Base-by-base conservation (phyloP, 2,797 vertebrate species). In the Alexandromys oeconomus region DNA sequence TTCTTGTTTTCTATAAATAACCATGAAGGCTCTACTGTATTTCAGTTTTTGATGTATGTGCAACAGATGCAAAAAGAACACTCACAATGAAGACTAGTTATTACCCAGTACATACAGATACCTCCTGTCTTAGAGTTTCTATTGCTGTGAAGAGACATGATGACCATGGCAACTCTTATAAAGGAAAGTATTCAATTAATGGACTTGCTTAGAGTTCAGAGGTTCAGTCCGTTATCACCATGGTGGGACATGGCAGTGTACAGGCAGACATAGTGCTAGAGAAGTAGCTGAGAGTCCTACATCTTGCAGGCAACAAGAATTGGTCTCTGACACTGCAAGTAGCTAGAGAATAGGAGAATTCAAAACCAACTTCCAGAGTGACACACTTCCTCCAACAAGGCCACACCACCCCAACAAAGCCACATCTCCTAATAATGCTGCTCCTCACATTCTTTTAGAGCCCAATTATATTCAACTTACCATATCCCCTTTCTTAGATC, bases 401-500 rank as follows among this genome's bases (percentile, higher is more conserved):
- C 3, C 69, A 71, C 9, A 71, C 69, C n/a, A 71, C n/a, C 4
- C 6, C 67, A 71, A 37, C 69, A 71, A 37, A 71, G 69, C n/a
- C n/a, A 37, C 69, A 37, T n/a, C n/a, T 71, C 69, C 21, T 6
- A 73, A 40, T 40, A 73, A 73, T 6, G 10, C n/a, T 9, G 1
- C 10, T 73, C 19, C 37, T 73, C 23, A 6, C 37, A 23, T 40
- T 4, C 71, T 40, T 73, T 25, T 25, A 11, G 37, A 21, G 10
- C 4, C 71, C 71, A 73, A 73, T 23, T 40, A 40, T 21, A 40
- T 73, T 73, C 21, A 40, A 5, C 10, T 11, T 73, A 23, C 69
- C 69, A 73, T 21, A 73, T 2, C 10, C 11, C 2, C 23, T 80
- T 54, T 13, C 21, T 46, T 6, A 8, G 14, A 8, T 19, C 0